Percentiles rank a stretch among this genome's conserved stretches.
Conservation (phyloP, 2,113 vertebrate genomes). For the Myrmecophaga tridactyla region DNA sequence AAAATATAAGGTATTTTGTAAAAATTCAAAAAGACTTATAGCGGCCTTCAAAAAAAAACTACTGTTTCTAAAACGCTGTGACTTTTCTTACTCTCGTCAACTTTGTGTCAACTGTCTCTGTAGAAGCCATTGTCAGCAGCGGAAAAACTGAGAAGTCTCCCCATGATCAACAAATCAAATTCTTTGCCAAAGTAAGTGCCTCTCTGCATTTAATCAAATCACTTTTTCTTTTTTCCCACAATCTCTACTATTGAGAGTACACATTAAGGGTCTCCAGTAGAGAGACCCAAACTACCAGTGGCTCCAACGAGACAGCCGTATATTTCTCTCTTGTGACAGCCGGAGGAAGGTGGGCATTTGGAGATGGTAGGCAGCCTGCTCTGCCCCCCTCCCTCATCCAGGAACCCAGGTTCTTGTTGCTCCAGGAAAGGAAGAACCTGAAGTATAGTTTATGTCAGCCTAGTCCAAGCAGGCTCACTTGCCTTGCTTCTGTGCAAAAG, state of each 20-base stretch:
- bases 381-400: background rate
- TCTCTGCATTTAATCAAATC: background rate
- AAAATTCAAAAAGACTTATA: background rate
- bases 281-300: background rate
- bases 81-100: conserved; percentile 16
- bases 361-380: background rate
- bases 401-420: background rate
- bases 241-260: background rate
- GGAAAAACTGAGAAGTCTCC: conserved; percentile 96
- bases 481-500: background rate
- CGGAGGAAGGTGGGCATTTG: background rate
- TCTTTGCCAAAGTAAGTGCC: conserved; percentile 96
- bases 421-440: background rate
- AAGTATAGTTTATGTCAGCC: background rate
- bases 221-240: background rate
- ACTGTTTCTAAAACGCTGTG: background rate
- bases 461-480: background rate
- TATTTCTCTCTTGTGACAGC: background rate
- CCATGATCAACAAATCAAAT: conserved; percentile 98
- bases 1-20: background rate
- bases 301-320: background rate
- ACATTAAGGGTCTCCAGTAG: background rate
- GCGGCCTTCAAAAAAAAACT: background rate
- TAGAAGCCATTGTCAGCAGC: conserved; percentile 95
- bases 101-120: conserved; percentile 65